Conservation (phyloP, 2,797 vertebrate species). For the Lophotriccus pileatus region DNA sequence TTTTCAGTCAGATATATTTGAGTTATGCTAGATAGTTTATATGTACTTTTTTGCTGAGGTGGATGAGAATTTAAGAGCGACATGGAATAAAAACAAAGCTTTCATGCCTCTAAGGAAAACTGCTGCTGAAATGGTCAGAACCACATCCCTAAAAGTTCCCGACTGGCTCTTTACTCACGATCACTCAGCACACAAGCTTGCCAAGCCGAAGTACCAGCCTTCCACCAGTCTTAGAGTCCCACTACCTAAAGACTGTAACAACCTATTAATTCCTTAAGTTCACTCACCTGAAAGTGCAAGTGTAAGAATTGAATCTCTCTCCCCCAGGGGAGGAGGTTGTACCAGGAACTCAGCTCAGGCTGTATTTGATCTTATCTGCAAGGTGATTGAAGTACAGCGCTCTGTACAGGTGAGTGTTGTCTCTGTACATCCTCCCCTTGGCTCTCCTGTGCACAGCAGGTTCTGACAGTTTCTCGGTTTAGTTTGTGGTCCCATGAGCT, state of each 20-base stretch:
- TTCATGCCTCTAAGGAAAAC: background rate
- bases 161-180: accelerated
- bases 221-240: background rate
- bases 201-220: background rate
- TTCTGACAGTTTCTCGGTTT: background rate
- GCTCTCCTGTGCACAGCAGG: background rate
- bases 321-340: background rate
- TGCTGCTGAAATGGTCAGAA: background rate
- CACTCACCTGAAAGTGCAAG: background rate
- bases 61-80: background rate
- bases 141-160: background rate
- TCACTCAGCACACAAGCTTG: background rate
- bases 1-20: background rate
- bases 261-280: background rate
- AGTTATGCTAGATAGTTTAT: background rate
- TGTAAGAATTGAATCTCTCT: background rate
- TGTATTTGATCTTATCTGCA: background rate
- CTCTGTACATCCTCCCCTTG: background rate
- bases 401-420: background rate
- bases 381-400: background rate
- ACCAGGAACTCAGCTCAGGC: background rate
- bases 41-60: background rate
- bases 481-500: background rate
- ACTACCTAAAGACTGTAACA: background rate
- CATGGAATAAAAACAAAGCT: background rate